phyloP scores from a whole-genome alignment of 1,140 invertebrate genomes.

The Mycetomoellerius zeteki region DNA sequence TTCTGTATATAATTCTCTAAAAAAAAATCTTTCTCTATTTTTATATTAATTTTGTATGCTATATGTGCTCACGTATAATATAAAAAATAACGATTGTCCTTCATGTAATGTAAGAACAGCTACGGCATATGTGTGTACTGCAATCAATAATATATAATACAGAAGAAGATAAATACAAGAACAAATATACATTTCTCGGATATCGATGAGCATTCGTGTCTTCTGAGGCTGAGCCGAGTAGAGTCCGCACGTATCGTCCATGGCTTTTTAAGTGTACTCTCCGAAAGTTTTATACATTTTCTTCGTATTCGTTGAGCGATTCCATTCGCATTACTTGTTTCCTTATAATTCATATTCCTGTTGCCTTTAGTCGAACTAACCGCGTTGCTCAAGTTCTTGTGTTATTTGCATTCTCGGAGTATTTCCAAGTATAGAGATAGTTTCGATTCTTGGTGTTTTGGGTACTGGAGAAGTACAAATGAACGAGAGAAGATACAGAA shows the following conservation, averaged over 20 bases:
- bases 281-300: slow-evolving; percentile 37
- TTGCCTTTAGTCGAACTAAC: slow-evolving; percentile 2
- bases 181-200: neutral
- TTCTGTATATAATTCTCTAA: neutral
- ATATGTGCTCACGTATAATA: neutral
- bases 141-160: neutral
- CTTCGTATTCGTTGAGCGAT: slow-evolving; percentile 22
- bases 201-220: slow-evolving; percentile 15
- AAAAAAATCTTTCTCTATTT: neutral
- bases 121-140: too few relatives aligned
- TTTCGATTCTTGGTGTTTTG: slow-evolving; percentile 5
- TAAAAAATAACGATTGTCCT: neutral
- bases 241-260: neutral
- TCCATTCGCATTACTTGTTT: slow-evolving; percentile 22
- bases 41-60: neutral
- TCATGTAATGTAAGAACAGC: neutral
- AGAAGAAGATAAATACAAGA: neutral
- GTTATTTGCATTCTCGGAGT: slow-evolving; percentile 32
- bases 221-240: neutral
- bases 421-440: neutral
- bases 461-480: neutral
- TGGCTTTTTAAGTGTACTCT: slow-evolving; percentile 14
- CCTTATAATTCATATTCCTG: slow-evolving; percentile 46
- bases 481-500: neutral
- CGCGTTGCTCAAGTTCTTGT: slow-evolving; percentile 5